Conservation (phyloP, 2,113 vertebrate species). For the Procapra przewalskii region DNA sequence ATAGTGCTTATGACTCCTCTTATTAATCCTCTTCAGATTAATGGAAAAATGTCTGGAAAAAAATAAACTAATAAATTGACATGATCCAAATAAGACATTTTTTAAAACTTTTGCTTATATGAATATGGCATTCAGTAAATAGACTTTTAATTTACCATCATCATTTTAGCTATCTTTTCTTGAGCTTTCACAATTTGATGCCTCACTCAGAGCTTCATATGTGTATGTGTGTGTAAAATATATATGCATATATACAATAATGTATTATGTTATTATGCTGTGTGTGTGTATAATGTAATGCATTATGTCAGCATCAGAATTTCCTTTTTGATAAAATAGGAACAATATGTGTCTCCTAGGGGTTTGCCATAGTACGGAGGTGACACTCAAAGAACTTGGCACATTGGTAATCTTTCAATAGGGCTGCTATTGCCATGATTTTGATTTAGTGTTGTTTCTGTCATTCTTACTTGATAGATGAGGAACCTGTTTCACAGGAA, state of each 20-base stretch:
- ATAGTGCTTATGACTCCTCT: neutral
- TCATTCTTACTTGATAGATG: neutral
- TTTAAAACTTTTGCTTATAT: neutral
- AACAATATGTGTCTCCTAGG: neutral
- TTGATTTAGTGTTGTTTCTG: neutral
- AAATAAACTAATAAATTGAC: neutral
- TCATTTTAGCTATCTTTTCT: neutral
- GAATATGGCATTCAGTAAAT: neutral
- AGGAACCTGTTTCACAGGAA: neutral
- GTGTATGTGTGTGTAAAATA: neutral
- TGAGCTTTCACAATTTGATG: neutral
- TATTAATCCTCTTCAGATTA: neutral
- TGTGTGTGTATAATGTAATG: neutral
- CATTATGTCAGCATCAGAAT: neutral
- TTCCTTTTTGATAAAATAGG: neutral
- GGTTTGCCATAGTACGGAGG: neutral
- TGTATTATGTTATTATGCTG: neutral
- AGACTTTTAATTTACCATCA: neutral
- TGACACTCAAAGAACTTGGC: neutral
- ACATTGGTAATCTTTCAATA: neutral
- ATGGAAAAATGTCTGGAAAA: neutral
- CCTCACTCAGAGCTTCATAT: neutral
- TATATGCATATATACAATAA: neutral
- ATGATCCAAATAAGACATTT: neutral
- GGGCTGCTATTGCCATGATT: neutral